A percentile compares a stretch with the other conserved stretches of the same genome.
These are phyloP conservation scores for Colletes collaris DNA, from an alignment of 2,888 invertebrate genomes.

Conservation along the genomic window DNA sequence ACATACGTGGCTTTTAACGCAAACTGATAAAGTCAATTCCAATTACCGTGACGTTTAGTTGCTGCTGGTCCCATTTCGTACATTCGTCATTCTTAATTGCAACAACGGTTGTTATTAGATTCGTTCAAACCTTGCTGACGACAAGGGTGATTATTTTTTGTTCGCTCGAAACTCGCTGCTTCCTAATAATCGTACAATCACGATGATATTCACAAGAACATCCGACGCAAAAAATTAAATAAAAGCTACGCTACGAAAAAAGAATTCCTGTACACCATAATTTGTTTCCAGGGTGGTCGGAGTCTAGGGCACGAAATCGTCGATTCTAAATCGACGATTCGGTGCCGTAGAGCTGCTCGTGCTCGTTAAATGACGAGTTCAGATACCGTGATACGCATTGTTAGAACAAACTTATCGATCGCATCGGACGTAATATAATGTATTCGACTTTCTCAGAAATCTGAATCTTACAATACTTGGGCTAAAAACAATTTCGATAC, in stretches of 20 bases:
- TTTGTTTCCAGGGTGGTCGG: slow-evolving; percentile 31
- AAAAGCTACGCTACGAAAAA: slow-evolving; percentile 24
- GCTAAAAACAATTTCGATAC: neutral
- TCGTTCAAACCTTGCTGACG: neutral
- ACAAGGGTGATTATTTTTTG: neutral
- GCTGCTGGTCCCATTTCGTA: slow-evolving; percentile 53
- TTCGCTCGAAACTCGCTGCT: neutral
- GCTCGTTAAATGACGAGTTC: slow-evolving; percentile 38
- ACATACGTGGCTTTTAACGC: slow-evolving; percentile 8
- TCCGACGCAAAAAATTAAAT: slow-evolving; percentile 46
- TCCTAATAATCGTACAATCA: slow-evolving; percentile 10
- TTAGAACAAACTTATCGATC: slow-evolving; percentile 16
- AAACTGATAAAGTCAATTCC: slow-evolving; percentile 41
- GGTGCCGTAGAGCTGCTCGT: slow-evolving; percentile 56
- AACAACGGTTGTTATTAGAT: slow-evolving; percentile 2
- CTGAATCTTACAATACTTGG: neutral
- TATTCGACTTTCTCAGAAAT: slow-evolving; percentile 5
- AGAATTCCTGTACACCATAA: slow-evolving; percentile 36
- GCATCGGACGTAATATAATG: slow-evolving; percentile 20
- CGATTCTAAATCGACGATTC: slow-evolving; percentile 55
- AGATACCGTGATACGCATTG: slow-evolving; percentile 11
- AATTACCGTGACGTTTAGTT: slow-evolving; percentile 33
- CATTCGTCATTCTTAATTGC: slow-evolving; percentile 11
- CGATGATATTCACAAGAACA: slow-evolving; percentile 42
- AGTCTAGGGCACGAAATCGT: slow-evolving; percentile 25